Conservation (phyloP, 1,140 invertebrate genomes). For the Paraescarpia echinospica region DNA sequence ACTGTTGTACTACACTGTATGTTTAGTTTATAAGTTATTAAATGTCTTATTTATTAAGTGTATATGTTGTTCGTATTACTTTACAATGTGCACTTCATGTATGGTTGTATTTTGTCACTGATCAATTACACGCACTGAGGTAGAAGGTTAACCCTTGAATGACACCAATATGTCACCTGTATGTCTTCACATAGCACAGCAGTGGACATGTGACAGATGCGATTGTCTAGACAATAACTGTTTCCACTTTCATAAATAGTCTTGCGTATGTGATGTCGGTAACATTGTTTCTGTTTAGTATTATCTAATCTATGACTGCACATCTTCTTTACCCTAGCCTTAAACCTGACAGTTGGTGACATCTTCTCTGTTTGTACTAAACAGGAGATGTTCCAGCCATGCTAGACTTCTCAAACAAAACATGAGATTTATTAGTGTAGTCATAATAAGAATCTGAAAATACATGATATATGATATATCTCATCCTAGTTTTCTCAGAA, state of each 20-base stretch:
- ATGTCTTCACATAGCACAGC: neutral
- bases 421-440: neutral
- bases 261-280: neutral
- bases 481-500: neutral
- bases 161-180: neutral
- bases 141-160: neutral
- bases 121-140: neutral
- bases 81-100: neutral
- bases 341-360: neutral
- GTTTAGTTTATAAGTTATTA: slow-evolving; percentile 7
- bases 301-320: neutral
- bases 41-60: neutral
- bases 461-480: neutral
- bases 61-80: neutral
- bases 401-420: neutral
- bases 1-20: neutral
- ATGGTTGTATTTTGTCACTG: neutral
- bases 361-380: too few species aligned
- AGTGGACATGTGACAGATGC: neutral
- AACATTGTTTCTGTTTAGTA: neutral
- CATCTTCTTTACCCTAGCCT: neutral
- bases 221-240: neutral
- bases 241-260: neutral
- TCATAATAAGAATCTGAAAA: neutral
- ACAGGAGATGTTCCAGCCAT: neutral